Conservation (phyloP, 2,113 vertebrate genomes). For the Noctilio leporinus region DNA sequence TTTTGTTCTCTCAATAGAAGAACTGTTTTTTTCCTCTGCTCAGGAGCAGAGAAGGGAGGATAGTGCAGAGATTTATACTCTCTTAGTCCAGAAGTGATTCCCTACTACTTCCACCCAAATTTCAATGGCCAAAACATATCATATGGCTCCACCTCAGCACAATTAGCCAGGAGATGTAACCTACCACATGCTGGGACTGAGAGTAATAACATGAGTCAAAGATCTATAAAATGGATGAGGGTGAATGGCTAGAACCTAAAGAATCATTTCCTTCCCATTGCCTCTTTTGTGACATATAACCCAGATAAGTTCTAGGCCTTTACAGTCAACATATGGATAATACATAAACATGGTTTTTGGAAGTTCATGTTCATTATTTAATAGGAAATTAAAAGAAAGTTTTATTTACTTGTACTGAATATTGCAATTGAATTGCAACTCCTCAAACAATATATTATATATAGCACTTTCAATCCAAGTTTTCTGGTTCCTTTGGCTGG, state of each 20-base stretch:
- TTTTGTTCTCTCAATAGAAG: not conserved
- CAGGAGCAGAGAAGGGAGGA: not conserved
- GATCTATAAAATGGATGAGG: not conserved
- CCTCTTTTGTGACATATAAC: not conserved
- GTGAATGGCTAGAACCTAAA: not conserved
- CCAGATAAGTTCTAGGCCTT: not conserved
- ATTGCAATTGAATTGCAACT: not conserved
- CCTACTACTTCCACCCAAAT: not conserved
- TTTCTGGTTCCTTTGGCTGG: not conserved
- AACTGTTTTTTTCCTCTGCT: not conserved
- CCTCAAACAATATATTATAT: not conserved
- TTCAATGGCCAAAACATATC: not conserved
- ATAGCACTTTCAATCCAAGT: not conserved
- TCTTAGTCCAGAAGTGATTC: not conserved
- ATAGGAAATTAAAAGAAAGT: not conserved
- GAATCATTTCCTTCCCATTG: not conserved
- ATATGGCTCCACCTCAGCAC: not conserved
- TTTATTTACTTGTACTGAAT: not conserved
- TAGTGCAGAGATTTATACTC: not conserved
- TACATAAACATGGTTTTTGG: not conserved
- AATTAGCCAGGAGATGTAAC: not conserved
- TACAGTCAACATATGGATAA: not conserved
- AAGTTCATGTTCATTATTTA: not conserved
- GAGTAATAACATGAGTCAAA: not conserved
- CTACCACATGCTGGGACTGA: not conserved